Evolutionary conservation across 2,888 invertebrate genomes (phyloP).

Genomic region (Drosophila pegasa): DNA sequence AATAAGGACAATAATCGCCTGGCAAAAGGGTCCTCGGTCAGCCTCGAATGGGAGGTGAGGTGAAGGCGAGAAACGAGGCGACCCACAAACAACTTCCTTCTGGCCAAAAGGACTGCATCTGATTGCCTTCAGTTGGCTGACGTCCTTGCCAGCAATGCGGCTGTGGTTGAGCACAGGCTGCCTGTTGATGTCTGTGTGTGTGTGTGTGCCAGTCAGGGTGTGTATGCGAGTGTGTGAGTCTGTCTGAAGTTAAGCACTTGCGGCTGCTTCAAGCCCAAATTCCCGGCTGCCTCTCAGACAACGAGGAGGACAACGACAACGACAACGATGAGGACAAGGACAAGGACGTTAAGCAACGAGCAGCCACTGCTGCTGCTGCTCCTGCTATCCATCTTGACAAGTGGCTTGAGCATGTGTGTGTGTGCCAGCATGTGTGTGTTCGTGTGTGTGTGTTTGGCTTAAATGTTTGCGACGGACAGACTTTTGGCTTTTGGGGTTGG

Average conservation of each 20-base stretch:
- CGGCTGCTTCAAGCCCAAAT: slow-evolving; percentile 79
- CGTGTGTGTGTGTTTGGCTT: slow-evolving; percentile 15
- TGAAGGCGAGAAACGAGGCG: slow-evolving; percentile 35
- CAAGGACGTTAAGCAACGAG: slow-evolving; percentile 19
- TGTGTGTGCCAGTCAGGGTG: slow-evolving; percentile 34
- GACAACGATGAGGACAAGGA: slow-evolving; percentile 20
- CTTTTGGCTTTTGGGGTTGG: slow-evolving; percentile 40
- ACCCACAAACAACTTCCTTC: slow-evolving; percentile 78
- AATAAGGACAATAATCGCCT: slow-evolving; percentile 58
- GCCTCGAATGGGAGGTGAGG: slow-evolving; percentile 58
- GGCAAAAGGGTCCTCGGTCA: slow-evolving; percentile 74
- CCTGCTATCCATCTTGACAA: slow-evolving; percentile 77
- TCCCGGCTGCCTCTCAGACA: slow-evolving; percentile 65
- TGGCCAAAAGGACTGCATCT: slow-evolving; percentile 44
- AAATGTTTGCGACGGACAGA: slow-evolving; percentile 28
- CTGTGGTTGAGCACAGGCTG: slow-evolving; percentile 70
- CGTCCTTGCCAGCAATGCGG: slow-evolving; percentile 79
- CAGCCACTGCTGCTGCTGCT: slow-evolving; percentile 7
- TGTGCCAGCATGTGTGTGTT: slow-evolving; percentile 10
- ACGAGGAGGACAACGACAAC: slow-evolving; percentile 27
- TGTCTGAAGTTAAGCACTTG: slow-evolving; percentile 77
- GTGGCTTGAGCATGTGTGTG: slow-evolving; percentile 57
- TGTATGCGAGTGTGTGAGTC: slow-evolving; percentile 42
- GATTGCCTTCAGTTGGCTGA: slow-evolving; percentile 31
- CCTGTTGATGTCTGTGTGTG: slow-evolving; percentile 56